Percentiles rank a stretch among this genome's conserved stretches.
These are phyloP conservation scores for Buteo buteo DNA, from an alignment of 2,113 vertebrate genomes.

Conservation along the genomic window DNA sequence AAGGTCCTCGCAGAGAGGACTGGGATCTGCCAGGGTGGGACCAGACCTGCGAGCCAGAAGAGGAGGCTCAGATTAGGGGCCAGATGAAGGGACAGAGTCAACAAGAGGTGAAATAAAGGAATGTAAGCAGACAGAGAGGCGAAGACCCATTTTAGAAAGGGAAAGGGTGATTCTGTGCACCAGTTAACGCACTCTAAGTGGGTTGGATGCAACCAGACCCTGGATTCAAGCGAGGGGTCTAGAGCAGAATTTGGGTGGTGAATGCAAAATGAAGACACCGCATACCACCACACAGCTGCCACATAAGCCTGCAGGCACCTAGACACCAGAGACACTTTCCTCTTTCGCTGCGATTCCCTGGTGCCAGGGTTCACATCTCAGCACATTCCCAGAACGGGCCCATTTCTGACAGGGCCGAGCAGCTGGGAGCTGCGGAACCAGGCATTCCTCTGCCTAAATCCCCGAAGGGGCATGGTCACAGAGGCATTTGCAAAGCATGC, in stretches of 20 bases:
- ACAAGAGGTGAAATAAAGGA: not conserved
- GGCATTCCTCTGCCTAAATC: not conserved
- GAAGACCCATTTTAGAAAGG: not conserved
- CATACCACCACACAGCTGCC: not conserved
- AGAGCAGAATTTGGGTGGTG: not conserved
- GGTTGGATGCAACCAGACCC: rapidly evolving
- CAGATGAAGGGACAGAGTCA: not conserved
- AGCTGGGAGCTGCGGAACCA: not conserved
- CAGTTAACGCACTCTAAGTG: not conserved
- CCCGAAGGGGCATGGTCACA: rapidly evolving
- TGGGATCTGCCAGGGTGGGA: not conserved
- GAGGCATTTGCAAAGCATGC: not conserved
- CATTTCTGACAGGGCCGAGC: not conserved
- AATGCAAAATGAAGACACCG: not conserved
- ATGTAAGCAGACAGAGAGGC: not conserved
- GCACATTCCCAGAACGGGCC: not conserved
- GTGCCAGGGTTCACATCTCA: not conserved
- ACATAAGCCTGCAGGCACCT: not conserved
- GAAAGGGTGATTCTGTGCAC: not conserved
- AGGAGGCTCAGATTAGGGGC: not conserved
- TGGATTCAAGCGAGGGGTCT: not conserved
- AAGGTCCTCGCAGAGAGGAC: rapidly evolving
- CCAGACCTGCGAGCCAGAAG: not conserved
- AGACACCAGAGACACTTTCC: not conserved
- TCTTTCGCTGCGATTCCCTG: rapidly evolving